Evolutionary conservation across 2,113 vertebrate genomes (phyloP).

Genomic region (Notarius lentiginosus): DNA sequence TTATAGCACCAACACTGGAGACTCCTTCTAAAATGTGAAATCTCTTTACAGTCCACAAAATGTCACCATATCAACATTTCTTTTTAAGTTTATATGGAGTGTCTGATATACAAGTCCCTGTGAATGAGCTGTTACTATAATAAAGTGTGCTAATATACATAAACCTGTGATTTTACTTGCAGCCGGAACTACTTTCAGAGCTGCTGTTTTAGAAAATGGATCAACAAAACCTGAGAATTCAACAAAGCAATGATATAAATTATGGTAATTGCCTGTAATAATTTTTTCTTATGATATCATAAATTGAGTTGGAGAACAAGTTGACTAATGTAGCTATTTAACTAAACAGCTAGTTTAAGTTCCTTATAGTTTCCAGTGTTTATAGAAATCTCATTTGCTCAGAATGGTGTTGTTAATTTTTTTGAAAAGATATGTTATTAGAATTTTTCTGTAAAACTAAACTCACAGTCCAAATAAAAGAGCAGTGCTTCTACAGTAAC

Average conservation of each 20-base stretch:
- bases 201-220: background rate
- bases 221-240: background rate
- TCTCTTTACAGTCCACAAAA: too few species aligned
- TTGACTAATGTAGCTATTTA: background rate
- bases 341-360: background rate
- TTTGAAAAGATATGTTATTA: background rate
- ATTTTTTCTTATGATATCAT: background rate
- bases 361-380: background rate
- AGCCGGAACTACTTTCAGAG: background rate
- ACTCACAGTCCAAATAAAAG: slow-evolving; percentile 26
- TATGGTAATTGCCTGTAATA: background rate
- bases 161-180: background rate
- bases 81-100: background rate
- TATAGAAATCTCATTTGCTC: background rate
- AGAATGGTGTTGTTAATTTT: background rate
- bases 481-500: slow-evolving; percentile 49
- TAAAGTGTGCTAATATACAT: background rate
- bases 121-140: background rate
- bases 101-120: background rate
- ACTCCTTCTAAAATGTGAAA: background rate
- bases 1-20: background rate
- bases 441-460: slow-evolving; percentile 13
- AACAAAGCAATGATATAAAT: background rate
- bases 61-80: background rate
- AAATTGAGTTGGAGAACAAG: background rate